These are phyloP conservation scores for Hycleus phaleratus DNA, from an alignment of 1,140 invertebrate genomes.

Conservation along the genomic window DNA sequence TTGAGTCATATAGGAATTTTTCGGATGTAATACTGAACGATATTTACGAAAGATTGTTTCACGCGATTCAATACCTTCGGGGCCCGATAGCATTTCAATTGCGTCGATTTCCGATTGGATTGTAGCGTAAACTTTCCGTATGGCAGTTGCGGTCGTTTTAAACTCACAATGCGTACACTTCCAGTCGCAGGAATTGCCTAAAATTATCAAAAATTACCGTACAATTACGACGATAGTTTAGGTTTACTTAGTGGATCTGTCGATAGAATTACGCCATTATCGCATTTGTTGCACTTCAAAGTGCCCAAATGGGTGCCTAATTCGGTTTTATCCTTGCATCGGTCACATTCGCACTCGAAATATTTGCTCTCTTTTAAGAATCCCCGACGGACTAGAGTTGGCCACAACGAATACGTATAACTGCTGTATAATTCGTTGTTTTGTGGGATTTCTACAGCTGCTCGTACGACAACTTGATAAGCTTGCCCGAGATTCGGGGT, in stretches of 20 bases:
- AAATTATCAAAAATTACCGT: constrained; percentile 16
- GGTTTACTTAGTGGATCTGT: constrained; percentile 57
- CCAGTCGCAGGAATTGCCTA: constrained; percentile 56
- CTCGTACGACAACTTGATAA: constrained; percentile 59
- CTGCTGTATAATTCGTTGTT: constrained; percentile 59
- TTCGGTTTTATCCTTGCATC: constrained; percentile 69
- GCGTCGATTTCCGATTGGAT: constrained; percentile 56
- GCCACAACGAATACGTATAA: constrained; percentile 70
- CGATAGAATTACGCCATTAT: constrained; percentile 58
- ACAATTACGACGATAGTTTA: background rate
- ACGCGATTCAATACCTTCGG: constrained; percentile 41
- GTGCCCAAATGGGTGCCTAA: constrained; percentile 67
- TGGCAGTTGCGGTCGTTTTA: constrained; percentile 48
- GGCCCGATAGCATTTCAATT: constrained; percentile 41
- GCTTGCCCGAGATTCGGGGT: background rate
- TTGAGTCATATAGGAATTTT: constrained; percentile 58
- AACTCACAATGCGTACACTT: constrained; percentile 64
- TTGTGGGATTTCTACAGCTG: constrained; percentile 54
- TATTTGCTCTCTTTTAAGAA: constrained; percentile 66
- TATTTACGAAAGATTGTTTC: constrained; percentile 53
- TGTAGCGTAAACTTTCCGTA: constrained; percentile 49
- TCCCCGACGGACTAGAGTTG: constrained; percentile 61
- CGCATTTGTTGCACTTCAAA: constrained; percentile 67
- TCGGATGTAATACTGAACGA: constrained; percentile 58
- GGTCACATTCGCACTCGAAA: constrained; percentile 63